phyloP scores from a whole-genome alignment of 2,797 vertebrate species.

The Rhinogobio ventralis region DNA sequence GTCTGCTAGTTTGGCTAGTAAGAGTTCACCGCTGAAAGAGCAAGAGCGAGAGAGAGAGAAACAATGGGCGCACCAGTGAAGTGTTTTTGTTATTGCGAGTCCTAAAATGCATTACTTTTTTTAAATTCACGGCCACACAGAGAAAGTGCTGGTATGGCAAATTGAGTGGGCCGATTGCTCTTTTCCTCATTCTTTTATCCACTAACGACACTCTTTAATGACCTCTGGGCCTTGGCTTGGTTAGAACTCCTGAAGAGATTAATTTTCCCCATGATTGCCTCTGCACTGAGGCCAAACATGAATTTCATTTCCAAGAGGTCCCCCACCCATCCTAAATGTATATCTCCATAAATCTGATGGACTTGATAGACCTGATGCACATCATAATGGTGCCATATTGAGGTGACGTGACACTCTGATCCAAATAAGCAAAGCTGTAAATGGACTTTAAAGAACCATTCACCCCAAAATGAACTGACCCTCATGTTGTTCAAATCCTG shows the following conservation, averaged over 20 bases:
- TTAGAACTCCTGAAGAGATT: constrained; percentile 58
- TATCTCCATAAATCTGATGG: constrained; percentile 42
- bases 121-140: constrained; percentile 25
- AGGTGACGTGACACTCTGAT: not conserved
- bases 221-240: constrained; percentile 56
- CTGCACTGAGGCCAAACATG: constrained; percentile 65
- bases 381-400: not conserved
- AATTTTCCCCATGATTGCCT: constrained; percentile 61
- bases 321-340: constrained; percentile 67
- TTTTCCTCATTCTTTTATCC: constrained; percentile 48
- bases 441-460: not conserved
- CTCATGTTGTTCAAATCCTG: not conserved
- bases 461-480: not conserved
- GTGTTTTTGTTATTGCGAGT: not conserved
- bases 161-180: constrained; percentile 18
- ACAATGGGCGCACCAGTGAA: not conserved
- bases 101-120: constrained; percentile 1
- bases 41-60: not conserved
- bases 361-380: not conserved
- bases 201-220: constrained; percentile 50
- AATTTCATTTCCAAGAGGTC: constrained; percentile 65
- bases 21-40: constrained; percentile 12
- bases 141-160: constrained; percentile 43
- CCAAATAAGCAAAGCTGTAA: not conserved
- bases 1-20: constrained; percentile 40